phyloP scores from a whole-genome alignment of 1,140 invertebrate genomes.

The Penaeus indicus region DNA sequence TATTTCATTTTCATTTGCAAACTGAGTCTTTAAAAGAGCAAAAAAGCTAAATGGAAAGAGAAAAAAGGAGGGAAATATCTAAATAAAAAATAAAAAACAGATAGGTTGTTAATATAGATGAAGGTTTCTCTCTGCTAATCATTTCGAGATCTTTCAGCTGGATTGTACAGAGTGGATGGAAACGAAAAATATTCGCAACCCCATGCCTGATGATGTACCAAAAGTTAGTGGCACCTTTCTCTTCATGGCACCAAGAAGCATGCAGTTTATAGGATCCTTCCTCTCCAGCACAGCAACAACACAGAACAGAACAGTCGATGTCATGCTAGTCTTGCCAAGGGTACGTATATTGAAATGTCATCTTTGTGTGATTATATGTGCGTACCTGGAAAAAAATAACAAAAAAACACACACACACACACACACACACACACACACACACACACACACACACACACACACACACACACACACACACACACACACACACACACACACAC shows the following conservation, averaged over 20 bases:
- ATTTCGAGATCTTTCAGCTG: slow-evolving; percentile 27
- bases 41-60: too few relatives aligned
- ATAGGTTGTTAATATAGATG: neutral
- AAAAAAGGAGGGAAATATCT: too few relatives aligned
- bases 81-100: too few relatives aligned
- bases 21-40: too few relatives aligned
- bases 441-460: too few relatives aligned
- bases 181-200: slow-evolving; percentile 23
- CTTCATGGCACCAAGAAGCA: slow-evolving; percentile 44
- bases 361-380: neutral
- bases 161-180: slow-evolving; percentile 32
- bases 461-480: too few relatives aligned
- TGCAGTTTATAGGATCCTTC: slow-evolving; percentile 45
- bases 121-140: too few relatives aligned
- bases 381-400: too few relatives aligned
- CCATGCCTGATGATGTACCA: neutral
- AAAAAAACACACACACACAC: too few relatives aligned
- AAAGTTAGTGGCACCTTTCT: slow-evolving; percentile 44
- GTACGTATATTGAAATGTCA: slow-evolving; percentile 1
- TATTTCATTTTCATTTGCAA: too few relatives aligned
- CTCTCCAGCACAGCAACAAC: slow-evolving; percentile 23
- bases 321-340: slow-evolving; percentile 55
- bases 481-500: too few relatives aligned
- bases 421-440: too few relatives aligned
- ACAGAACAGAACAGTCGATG: slow-evolving; percentile 37